Base-by-base conservation (phyloP, 2,797 vertebrate species). In the Melanotaenia pygmaea region DNA sequence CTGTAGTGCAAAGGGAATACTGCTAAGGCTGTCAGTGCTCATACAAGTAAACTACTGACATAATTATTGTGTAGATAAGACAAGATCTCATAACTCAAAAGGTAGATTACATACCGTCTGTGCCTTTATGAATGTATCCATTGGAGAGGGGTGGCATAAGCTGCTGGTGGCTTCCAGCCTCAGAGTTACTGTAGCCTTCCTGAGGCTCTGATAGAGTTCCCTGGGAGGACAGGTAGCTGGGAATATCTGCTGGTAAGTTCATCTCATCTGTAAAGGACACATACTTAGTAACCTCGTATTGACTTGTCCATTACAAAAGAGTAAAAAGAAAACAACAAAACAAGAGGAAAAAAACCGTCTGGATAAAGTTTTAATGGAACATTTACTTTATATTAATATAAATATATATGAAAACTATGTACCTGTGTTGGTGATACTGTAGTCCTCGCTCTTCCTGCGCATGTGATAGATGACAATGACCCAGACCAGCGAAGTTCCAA, bases 391-490 rank as follows among this genome's bases (percentile, higher is more conserved):
- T 1, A 34, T 32, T 3, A 51, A n/a, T n/a, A n/a, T n/a, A n/a
- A n/a, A n/a, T n/a, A n/a, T 1, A 12, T 9, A 40, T 63, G 18
- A 20, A 4, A 30, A 43, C n/a, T 43, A 59, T 96, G 77, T 71
- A 99, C 98, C 98, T 86, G 98, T 99, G 94, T 98, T 99, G 88
- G 96, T 98, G 77, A 98, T 96, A 67, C 98, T 99, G 95, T 97
- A 99, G 88, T 98, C 98, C 76, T 98, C 98, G 5, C 93, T 97
- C 79, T 95, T 97, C 67, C 96, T 94, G 82, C 98, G 95, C 54
- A 98, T 99, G 94, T 99, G 98, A 92, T 99, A 99, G 79, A 99
- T 99, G 89, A 99, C 97, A 76, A 99, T 95, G 89, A 99, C 98
- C 98, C 98, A 99, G 78, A 99, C 97, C 26, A 99, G 93, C 1